These are phyloP conservation scores for Mionectes olivaceus DNA, from an alignment of 2,797 vertebrate genomes.

Conservation along the genomic window DNA sequence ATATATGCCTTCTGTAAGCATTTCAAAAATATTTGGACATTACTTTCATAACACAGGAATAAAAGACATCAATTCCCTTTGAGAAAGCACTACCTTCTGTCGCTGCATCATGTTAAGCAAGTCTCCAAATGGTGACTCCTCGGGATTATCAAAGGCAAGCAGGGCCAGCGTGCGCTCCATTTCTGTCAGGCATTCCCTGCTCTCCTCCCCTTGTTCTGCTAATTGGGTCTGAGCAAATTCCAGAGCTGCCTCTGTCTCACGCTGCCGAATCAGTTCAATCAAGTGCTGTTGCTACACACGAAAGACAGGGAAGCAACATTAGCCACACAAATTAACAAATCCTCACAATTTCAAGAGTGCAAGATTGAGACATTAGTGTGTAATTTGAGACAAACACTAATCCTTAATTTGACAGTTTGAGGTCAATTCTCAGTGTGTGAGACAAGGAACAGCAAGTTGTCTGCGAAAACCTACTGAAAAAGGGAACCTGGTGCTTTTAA, in stretches of 20 bases:
- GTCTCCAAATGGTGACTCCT: slow-evolving; percentile 97
- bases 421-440: not conserved
- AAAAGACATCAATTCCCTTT: not conserved
- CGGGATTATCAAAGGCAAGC: slow-evolving; percentile 95
- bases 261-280: slow-evolving; percentile 96
- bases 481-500: not conserved
- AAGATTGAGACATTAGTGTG: not conserved
- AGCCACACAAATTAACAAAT: not conserved
- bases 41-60: not conserved
- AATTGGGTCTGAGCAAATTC: slow-evolving; percentile 98
- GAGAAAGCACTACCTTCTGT: slow-evolving; percentile 87
- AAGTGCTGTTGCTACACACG: slow-evolving; percentile 92
- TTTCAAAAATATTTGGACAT: not conserved
- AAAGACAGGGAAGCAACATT: not conserved
- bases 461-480: not conserved
- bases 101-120: slow-evolving; percentile 98
- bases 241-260: slow-evolving; percentile 96
- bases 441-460: not conserved
- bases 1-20: not conserved
- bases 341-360: not conserved
- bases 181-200: slow-evolving; percentile 94
- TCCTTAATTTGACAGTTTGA: not conserved
- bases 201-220: slow-evolving; percentile 98
- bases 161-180: slow-evolving; percentile 97
- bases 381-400: not conserved